Percentiles rank a stretch among this genome's conserved stretches.
Evolutionary conservation across 2,888 invertebrate species (phyloP).

Genomic region (Dynastes hyllus): DNA sequence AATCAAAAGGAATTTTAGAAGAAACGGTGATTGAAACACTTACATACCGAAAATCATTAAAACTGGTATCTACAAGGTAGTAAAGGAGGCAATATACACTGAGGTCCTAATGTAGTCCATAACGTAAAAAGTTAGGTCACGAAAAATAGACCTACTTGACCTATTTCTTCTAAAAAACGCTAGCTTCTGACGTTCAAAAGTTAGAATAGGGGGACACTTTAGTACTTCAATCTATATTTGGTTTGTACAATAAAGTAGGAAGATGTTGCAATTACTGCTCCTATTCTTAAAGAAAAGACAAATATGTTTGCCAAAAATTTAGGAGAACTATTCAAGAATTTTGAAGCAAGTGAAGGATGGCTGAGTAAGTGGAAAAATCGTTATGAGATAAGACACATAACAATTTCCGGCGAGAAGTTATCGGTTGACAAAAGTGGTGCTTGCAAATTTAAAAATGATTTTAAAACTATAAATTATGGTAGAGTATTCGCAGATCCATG

Average conservation of each 20-base stretch:
- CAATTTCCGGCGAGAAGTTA: slow-evolving; percentile 3
- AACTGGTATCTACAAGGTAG: too few relatives aligned
- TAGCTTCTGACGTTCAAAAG: too few relatives aligned
- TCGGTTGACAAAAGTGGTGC: neutral
- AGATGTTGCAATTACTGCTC: neutral
- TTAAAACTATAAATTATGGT: too few relatives aligned
- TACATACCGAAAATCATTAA: too few relatives aligned
- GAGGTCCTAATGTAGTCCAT: too few relatives aligned
- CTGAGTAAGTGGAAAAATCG: neutral
- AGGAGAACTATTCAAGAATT: neutral
- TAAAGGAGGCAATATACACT: too few relatives aligned
- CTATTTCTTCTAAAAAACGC: too few relatives aligned
- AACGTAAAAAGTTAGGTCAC: too few relatives aligned
- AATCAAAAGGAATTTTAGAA: neutral
- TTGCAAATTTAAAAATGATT: neutral
- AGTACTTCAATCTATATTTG: neutral
- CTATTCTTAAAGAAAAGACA: slow-evolving; percentile 5
- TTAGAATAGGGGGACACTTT: too few relatives aligned
- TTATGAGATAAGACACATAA: neutral
- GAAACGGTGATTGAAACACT: neutral
- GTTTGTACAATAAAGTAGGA: neutral
- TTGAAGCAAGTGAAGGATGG: neutral
- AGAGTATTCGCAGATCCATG: too few relatives aligned
- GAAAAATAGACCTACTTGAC: too few relatives aligned
- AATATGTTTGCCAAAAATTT: neutral